Conservation (phyloP, 2,888 invertebrate genomes). For the Xestia rhomboidea region DNA sequence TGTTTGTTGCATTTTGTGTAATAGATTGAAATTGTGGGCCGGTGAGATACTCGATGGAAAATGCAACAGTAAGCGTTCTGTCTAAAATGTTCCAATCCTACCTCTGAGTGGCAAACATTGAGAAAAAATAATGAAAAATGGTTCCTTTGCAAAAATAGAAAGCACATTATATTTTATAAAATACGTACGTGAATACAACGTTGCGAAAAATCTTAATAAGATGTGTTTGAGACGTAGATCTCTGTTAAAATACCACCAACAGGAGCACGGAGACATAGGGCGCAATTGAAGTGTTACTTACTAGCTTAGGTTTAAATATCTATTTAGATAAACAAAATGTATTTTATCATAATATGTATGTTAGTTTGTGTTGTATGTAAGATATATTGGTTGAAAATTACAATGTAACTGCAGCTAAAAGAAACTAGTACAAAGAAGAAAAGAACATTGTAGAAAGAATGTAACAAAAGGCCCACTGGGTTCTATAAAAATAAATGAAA, state of each 20-base stretch:
- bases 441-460: not conserved
- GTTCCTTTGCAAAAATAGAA: not conserved
- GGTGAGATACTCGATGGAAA: not conserved
- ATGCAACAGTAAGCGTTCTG: not conserved
- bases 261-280: too few relatives aligned
- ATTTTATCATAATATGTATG: too few relatives aligned
- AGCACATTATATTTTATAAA: not conserved
- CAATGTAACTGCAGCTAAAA: not conserved
- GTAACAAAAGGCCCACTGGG: constrained; percentile 4
- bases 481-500: constrained; percentile 10
- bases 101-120: not conserved
- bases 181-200: not conserved
- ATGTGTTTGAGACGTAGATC: not conserved
- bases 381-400: too few relatives aligned
- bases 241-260: not conserved
- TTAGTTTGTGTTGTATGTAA: too few relatives aligned
- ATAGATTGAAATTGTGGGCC: not conserved
- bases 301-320: too few relatives aligned
- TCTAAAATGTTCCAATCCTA: not conserved
- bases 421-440: not conserved
- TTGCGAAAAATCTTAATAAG: not conserved
- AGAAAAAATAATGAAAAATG: not conserved
- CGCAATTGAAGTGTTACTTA: too few relatives aligned
- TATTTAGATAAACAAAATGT: too few relatives aligned
- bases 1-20: constrained; percentile 24